Conservation (phyloP, 2,888 invertebrate genomes). For the Lydus trimaculatus region DNA sequence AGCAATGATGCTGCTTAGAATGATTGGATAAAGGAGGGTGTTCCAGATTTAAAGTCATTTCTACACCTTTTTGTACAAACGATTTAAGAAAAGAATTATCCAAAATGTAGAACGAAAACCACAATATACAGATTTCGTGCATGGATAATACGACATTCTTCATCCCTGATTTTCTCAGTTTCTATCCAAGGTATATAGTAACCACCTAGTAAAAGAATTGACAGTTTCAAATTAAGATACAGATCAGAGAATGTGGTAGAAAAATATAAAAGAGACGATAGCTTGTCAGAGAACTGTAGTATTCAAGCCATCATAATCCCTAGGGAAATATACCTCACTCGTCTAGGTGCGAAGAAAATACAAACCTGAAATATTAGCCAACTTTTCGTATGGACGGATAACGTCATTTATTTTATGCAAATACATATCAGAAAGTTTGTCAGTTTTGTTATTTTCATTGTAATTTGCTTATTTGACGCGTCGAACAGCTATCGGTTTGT, state of each 20-base stretch:
- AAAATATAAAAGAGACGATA: slow-evolving; percentile 51
- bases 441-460: slow-evolving; percentile 42
- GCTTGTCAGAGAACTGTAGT: slow-evolving; percentile 47
- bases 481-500: not conserved
- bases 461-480: not conserved
- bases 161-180: not conserved
- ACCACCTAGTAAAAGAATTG: slow-evolving; percentile 40
- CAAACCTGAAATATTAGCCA: slow-evolving; percentile 61
- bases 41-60: slow-evolving; percentile 14
- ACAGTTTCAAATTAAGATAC: slow-evolving; percentile 56
- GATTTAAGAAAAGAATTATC: not conserved
- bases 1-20: slow-evolving; percentile 36
- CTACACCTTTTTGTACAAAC: not conserved
- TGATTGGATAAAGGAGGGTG: slow-evolving; percentile 1
- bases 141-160: not conserved
- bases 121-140: not conserved
- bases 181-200: not conserved
- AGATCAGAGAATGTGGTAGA: slow-evolving; percentile 46
- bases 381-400: slow-evolving; percentile 62
- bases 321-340: slow-evolving; percentile 58
- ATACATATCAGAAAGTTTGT: slow-evolving; percentile 61
- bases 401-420: slow-evolving; percentile 63
- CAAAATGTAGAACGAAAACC: not conserved
- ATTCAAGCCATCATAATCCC: slow-evolving; percentile 45
- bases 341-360: slow-evolving; percentile 50